Evolutionary conservation across 2,888 invertebrate species (phyloP).

Genomic region (Ectobius pallidus): DNA sequence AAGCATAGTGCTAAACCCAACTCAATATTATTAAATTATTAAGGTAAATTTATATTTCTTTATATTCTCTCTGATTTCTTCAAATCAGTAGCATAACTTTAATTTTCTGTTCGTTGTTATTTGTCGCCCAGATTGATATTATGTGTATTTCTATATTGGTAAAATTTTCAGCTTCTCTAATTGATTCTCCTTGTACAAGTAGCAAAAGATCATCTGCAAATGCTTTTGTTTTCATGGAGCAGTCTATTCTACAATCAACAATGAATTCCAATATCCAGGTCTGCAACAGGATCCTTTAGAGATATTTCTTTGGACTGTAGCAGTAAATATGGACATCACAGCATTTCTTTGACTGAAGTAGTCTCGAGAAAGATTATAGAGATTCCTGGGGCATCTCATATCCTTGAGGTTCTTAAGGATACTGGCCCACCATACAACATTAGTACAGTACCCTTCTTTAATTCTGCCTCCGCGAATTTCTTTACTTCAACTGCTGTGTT

Average conservation of each 20-base stretch:
- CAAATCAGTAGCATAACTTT: background rate
- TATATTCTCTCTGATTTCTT: background rate
- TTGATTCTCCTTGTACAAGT: too few species aligned
- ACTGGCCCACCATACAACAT: too few species aligned
- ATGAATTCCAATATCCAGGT: background rate
- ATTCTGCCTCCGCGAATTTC: background rate
- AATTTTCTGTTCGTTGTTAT: background rate
- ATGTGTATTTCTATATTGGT: background rate
- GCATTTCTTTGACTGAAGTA: background rate
- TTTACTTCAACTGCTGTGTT: too few species aligned
- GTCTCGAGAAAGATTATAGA: too few species aligned
- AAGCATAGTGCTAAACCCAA: too few species aligned
- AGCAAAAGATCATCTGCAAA: background rate
- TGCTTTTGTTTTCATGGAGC: background rate
- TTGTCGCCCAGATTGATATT: background rate
- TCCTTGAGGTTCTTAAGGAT: too few species aligned
- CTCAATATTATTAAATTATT: too few species aligned
- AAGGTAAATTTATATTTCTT: background rate
- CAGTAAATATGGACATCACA: background rate
- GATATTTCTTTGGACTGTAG: background rate
- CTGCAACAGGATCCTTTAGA: background rate
- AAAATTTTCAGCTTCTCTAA: background rate
- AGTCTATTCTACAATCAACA: background rate
- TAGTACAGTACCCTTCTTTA: too few species aligned
- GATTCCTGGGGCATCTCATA: too few species aligned